phyloP scores from a whole-genome alignment of 2,113 vertebrate genomes.

The Pedetes capensis region DNA sequence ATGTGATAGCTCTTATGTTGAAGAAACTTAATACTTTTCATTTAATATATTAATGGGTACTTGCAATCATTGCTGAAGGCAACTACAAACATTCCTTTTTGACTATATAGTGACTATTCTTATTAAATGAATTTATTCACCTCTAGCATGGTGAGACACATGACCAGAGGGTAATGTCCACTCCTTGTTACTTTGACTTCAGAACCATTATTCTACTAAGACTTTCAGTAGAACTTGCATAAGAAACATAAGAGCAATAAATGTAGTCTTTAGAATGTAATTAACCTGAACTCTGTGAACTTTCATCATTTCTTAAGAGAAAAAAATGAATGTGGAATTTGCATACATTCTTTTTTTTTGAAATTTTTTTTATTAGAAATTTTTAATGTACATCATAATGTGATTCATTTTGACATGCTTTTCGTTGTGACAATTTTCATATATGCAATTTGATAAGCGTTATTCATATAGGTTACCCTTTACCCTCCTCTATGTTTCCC shows the following conservation, averaged over 20 bases:
- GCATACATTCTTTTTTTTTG: neutral
- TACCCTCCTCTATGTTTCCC: too few species aligned
- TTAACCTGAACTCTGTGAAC: neutral
- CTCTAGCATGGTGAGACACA: neutral
- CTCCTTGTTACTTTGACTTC: neutral
- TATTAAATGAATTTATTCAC: constrained; percentile 24
- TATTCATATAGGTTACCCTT: too few species aligned
- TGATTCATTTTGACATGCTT: too few species aligned
- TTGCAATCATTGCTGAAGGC: neutral
- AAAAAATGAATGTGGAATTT: neutral
- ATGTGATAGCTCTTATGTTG: neutral
- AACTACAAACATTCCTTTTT: neutral
- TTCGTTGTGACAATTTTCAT: too few species aligned
- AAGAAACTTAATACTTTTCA: neutral
- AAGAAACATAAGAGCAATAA: neutral
- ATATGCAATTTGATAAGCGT: too few species aligned
- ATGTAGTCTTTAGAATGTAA: neutral
- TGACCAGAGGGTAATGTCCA: neutral
- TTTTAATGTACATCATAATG: too few species aligned
- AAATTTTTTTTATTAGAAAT: too few species aligned
- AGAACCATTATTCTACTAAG: neutral
- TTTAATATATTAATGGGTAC: neutral
- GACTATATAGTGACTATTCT: neutral
- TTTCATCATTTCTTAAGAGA: neutral
- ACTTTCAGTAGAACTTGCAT: neutral